Evolutionary conservation across 2,888 invertebrate species (phyloP), one percentile per base, ranked within the genome.

Genomic region (Gandaritis pyraliata): DNA sequence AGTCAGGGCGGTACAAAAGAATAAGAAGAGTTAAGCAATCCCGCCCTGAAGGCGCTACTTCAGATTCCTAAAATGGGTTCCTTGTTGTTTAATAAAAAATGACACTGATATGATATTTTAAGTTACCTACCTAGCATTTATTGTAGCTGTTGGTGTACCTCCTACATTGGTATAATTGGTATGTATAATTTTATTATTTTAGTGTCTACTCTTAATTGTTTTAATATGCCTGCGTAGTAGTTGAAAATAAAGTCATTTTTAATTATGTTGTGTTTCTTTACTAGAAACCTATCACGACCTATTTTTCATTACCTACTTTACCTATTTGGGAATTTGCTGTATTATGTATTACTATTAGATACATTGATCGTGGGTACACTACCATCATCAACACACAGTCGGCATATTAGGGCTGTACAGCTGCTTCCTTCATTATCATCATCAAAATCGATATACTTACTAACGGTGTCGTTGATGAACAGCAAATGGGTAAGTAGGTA

Each of bases 1-100:
- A 87, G 64, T 71, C 85, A 53, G 77, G 78, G 41, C 77, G 90
- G 59, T 88, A 81, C 66, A 91, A 90, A 78, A 82, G 90, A 80
- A 84, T 91, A 78, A 81, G 88, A 61, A 81, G 83, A 38, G 78
- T 87, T 18, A 87, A 87, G 69, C 79, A 80, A 64, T 70, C 77
- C 8, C 72, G 68, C 16, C 54, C 68, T 41, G 64, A 71, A 47
- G 70, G 72, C 53, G 70, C 71, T 23, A 48, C 62, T 29, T 51
- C 66, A 56, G 58, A 68, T 43, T 36, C 61, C 23, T 53, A 53
- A 49, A 53, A 30, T 33, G 36, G 33, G 16, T 30, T 46, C 45
- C 1, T 38, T 8, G 33, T 30, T 58, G 33, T 30, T 58, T 15
- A 23, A 33, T 33, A 33, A 33, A 8, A 33, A 8, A 33, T 33